Evolutionary conservation across 2,888 invertebrate genomes (phyloP), one percentile per base, ranked within the genome.

Genomic region (Hesperia comma): DNA sequence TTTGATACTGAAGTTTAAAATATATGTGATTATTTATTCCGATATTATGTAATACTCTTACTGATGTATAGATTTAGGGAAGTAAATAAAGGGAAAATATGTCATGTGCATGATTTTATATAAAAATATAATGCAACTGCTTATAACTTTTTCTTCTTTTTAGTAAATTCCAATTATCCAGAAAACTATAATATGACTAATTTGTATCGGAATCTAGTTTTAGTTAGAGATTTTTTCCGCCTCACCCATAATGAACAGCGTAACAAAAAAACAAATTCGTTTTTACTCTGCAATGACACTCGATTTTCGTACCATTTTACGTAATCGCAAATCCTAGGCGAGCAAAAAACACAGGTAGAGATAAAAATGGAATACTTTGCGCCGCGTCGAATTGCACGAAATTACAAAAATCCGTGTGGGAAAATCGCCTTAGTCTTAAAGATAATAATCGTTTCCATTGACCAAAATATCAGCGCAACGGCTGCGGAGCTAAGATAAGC

Each of bases 401-500:
- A 60, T 33, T 32, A 58, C 53, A 8, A 32, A 53, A 60, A 26
- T 8, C 51, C 55, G 62, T 67, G 67, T 68, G 68, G 21, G 64
- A 70, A 69, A 68, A 64, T 56, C 15, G 63, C 55, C 55, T 64
- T 68, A 70, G 55, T 55, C 51, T 43, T 53, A 33, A 55, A 62
- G 68, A 68, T 67, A 68, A 68, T 67, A 68, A 68, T 70, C 60
- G n/a, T 12, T 49, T 17, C 55, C 54, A 56, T 61, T 70, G 63
- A 62, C 70, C 70, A 63, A 60, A 69, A 55, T 68, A 68, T 69
- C 68, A 66, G 67, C 70, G 71, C 75, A 78, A 80, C 72, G 73
- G 72, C 75, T 77, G 73, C 74, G 75, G 77, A 79, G 72, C 71
- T 68, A 14, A 64, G 76, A 80, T 63, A 63, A 63, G 63, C 19